Evolutionary conservation across 2,888 invertebrate genomes (phyloP), one percentile per base, ranked within the genome.

Genomic region (Caradrina kadenii): DNA sequence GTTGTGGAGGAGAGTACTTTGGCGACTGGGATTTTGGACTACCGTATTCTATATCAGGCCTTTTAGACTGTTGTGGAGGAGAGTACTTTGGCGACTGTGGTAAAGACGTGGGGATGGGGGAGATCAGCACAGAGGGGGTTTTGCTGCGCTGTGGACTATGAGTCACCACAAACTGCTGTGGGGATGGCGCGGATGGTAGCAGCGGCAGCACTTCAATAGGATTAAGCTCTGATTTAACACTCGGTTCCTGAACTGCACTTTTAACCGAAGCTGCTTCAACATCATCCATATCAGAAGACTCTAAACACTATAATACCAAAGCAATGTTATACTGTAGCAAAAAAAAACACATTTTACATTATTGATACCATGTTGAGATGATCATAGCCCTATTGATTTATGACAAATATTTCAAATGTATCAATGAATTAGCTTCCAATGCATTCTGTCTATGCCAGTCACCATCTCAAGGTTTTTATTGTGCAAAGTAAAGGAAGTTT

Each of bases 371-470:
- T 66, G 42, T 55, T 68, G 54, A 78, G 80, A 76, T 69, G 73
- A 55, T 64, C 93, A 91, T 91, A 86, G 87, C 93, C 93, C 64
- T 82, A 78, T 87, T 70, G 94, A 93, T 89, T 86, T 60, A 35
- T 62, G 59, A 68, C 70, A 74, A 82, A 83, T 74, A 83, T 64
- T 81, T 73, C 55, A 68, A 83, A 70, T 62, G 54, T 55, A 35
- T 42, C 54, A 60, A 60, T 21, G 17, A 45, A 49, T 48, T 42
- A 52, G 50, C 17, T 31, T 42, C 15, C 13, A 60, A 56, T 50
- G 52, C 54, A 22, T 49, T 54, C 15, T 60, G 35, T 58, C 15
- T 49, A 31, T 63, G 60, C 55, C 59, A 53, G 63, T 60, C 4
- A 45, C 22, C 35, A 49, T 10, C n/a, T 4, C 5, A 31, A 55